Conservation (phyloP, 2,797 vertebrate genomes). For the Gobionotothen gibberifrons region DNA sequence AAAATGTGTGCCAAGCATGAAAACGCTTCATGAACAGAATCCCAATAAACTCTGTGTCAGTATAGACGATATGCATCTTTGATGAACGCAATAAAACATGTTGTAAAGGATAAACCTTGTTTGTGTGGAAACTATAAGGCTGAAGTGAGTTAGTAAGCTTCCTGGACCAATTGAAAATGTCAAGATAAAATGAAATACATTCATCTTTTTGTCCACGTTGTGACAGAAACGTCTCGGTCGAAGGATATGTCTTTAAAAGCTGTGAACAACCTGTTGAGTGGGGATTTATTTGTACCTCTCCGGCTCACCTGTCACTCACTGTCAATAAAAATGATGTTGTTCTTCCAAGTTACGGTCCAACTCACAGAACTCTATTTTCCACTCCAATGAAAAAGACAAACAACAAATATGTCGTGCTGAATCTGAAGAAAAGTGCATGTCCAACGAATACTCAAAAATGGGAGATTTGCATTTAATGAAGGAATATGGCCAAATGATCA, state of each 20-base stretch:
- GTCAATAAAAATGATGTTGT: neutral
- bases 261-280: neutral
- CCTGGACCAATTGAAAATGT: neutral
- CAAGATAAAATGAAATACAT: neutral
- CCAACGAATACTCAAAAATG: neutral
- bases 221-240: neutral
- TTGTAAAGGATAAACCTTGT: neutral
- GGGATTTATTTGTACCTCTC: neutral
- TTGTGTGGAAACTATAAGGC: neutral
- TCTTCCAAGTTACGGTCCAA: neutral
- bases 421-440: neutral
- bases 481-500: neutral
- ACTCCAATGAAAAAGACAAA: neutral
- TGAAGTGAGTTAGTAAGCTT: neutral
- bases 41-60: neutral
- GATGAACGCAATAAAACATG: neutral
- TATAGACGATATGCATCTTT: neutral
- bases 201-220: neutral
- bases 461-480: neutral
- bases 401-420: neutral
- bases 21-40: neutral
- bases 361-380: neutral
- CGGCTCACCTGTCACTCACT: neutral
- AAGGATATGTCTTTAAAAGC: neutral
- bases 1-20: neutral